Percentiles rank a stretch among this genome's conserved stretches.
These are phyloP conservation scores for Acrobasis suavella DNA, from an alignment of 2,888 invertebrate species.

Conservation along the genomic window DNA sequence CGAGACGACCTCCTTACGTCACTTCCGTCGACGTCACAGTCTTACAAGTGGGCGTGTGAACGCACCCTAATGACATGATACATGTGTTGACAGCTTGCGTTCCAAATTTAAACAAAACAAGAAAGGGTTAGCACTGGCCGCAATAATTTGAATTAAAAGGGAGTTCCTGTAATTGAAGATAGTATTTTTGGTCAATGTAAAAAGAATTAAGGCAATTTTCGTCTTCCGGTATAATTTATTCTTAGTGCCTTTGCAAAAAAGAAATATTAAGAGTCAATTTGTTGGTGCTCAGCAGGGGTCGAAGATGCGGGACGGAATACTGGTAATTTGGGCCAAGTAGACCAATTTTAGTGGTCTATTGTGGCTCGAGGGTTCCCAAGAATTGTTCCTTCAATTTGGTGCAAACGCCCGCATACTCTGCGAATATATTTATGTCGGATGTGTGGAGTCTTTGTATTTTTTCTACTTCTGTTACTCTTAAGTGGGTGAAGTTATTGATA, in stretches of 20 bases:
- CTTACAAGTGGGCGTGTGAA: constrained; percentile 74
- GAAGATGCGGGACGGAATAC: constrained; percentile 74
- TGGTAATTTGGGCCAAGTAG: constrained; percentile 78
- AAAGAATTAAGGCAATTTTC: constrained; percentile 35
- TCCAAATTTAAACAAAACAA: constrained; percentile 47
- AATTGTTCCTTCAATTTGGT: constrained; percentile 67
- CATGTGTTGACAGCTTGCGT: constrained; percentile 64
- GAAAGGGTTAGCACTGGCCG: constrained; percentile 50
- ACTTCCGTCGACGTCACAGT: constrained; percentile 72
- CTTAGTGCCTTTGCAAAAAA: constrained; percentile 42
- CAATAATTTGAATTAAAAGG: constrained; percentile 30
- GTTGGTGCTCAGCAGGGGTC: constrained; percentile 55
- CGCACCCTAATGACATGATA: constrained; percentile 55
- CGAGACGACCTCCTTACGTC: constrained; percentile 66
- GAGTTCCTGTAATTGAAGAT: constrained; percentile 50
- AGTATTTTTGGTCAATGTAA: constrained; percentile 28
- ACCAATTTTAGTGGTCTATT: constrained; percentile 69
- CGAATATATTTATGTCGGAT: constrained; percentile 62
- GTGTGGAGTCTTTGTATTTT: constrained; percentile 30
- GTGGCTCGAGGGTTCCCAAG: constrained; percentile 62
- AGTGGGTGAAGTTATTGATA: constrained; percentile 13
- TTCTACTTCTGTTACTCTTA: constrained; percentile 16
- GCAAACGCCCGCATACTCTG: constrained; percentile 66
- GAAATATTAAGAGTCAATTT: constrained; percentile 49
- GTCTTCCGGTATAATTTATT: constrained; percentile 36